These are phyloP conservation scores for Pogonocherus hispidulus DNA, from an alignment of 2,888 invertebrate species.

Conservation along the genomic window DNA sequence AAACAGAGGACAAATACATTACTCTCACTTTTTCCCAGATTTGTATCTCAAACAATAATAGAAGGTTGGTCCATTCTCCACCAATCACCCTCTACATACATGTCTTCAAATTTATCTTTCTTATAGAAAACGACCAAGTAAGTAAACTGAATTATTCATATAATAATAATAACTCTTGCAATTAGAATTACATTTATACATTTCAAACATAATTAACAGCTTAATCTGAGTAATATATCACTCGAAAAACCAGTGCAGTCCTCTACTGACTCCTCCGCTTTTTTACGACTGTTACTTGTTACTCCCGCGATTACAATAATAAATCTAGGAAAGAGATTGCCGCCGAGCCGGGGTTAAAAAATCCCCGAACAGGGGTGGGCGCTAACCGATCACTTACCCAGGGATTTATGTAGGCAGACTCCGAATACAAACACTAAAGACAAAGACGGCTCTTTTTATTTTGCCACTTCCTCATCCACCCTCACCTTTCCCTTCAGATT, in stretches of 20 bases:
- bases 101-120: no score
- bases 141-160: no score
- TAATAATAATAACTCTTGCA: no score
- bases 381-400: constrained; percentile 69
- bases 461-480: constrained; percentile 43
- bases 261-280: constrained; percentile 6
- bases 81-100: no score
- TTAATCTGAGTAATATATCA: neutral
- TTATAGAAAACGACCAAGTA: no score
- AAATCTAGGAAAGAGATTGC: constrained; percentile 68
- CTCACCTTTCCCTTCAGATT: constrained; percentile 36
- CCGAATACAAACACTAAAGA: constrained; percentile 64
- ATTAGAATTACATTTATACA: constrained; percentile 2
- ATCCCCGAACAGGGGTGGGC: constrained; percentile 67
- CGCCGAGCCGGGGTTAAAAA: constrained; percentile 66
- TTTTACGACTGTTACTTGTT: constrained; percentile 64
- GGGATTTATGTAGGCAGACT: constrained; percentile 68
- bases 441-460: constrained; percentile 53
- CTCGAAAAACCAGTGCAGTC: neutral
- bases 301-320: constrained; percentile 68
- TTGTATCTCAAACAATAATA: no score
- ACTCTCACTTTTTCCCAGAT: no score
- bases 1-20: no score
- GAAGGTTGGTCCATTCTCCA: no score
- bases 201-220: neutral